Conservation (phyloP, 2,888 invertebrate genomes). For the Synergus gifuensis region DNA sequence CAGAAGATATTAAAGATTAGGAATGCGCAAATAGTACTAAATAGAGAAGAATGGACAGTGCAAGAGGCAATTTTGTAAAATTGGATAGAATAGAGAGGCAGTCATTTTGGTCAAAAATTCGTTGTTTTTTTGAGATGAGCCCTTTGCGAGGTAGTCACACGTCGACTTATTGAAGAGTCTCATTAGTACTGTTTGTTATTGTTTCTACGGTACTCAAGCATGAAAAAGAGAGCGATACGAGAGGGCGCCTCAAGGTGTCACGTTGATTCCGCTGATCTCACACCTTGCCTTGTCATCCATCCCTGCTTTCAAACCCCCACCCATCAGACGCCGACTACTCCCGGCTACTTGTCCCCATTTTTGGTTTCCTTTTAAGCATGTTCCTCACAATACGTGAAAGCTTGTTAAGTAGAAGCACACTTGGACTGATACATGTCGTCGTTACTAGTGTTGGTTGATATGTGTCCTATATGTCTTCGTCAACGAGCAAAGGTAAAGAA, state of each 20-base stretch:
- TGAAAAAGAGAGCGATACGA: slow-evolving; percentile 71
- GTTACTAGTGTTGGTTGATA: slow-evolving; percentile 52
- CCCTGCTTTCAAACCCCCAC: slow-evolving; percentile 49
- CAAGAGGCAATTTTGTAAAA: not conserved
- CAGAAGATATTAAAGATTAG: not conserved
- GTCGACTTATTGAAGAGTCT: slow-evolving; percentile 75
- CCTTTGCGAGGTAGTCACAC: slow-evolving; percentile 52
- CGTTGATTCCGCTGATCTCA: slow-evolving; percentile 76
- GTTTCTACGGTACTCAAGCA: slow-evolving; percentile 70
- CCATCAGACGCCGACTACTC: slow-evolving; percentile 59
- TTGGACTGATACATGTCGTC: slow-evolving; percentile 69
- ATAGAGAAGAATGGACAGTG: not conserved
- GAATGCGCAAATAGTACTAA: not conserved
- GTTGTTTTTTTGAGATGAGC: slow-evolving; percentile 34
- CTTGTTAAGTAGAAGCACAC: slow-evolving; percentile 76
- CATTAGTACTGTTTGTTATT: slow-evolving; percentile 78
- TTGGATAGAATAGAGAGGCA: not conserved
- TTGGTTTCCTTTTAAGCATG: slow-evolving; percentile 77
- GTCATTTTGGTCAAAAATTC: not conserved
- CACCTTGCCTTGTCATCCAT: slow-evolving; percentile 67
- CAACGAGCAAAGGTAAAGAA: slow-evolving; percentile 45
- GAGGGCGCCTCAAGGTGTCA: slow-evolving; percentile 76
- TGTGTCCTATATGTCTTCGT: slow-evolving; percentile 49
- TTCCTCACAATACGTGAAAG: slow-evolving; percentile 75
- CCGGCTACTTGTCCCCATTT: slow-evolving; percentile 76